Evolutionary conservation across 2,113 vertebrate species (phyloP).

Genomic region (Ciconia stormi): DNA sequence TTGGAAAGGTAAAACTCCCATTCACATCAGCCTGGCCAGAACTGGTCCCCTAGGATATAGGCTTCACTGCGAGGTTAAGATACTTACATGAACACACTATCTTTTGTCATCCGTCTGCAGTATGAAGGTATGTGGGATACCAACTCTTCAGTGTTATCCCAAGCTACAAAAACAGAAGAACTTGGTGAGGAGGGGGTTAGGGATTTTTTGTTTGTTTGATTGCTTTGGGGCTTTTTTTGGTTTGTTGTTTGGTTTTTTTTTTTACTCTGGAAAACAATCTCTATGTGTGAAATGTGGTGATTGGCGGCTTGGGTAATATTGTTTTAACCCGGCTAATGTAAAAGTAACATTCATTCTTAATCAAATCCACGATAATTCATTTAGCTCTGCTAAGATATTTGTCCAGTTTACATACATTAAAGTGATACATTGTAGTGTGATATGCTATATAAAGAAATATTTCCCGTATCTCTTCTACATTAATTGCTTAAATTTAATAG

Average conservation of each 20-base stretch:
- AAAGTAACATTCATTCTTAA: neutral
- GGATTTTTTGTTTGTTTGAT: neutral
- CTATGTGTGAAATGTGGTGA: neutral
- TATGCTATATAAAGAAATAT: neutral
- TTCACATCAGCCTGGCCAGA: neutral
- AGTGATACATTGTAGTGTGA: neutral
- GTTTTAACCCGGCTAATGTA: neutral
- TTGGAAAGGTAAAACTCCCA: neutral
- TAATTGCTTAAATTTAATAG: conserved; percentile 27
- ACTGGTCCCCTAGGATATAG: neutral
- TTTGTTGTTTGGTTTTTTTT: neutral
- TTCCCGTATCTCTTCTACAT: neutral
- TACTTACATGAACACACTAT: neutral
- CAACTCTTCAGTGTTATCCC: neutral
- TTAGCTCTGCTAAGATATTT: neutral
- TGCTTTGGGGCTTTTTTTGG: neutral
- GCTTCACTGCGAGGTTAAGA: neutral
- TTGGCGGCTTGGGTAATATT: neutral
- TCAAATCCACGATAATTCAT: neutral
- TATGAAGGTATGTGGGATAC: neutral
- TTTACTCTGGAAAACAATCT: neutral
- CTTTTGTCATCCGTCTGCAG: neutral
- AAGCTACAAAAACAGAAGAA: neutral
- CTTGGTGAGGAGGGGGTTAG: neutral
- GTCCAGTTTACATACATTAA: neutral